phyloP scores from a whole-genome alignment of 2,797 vertebrate species.

The Loriculus beryllinus region DNA sequence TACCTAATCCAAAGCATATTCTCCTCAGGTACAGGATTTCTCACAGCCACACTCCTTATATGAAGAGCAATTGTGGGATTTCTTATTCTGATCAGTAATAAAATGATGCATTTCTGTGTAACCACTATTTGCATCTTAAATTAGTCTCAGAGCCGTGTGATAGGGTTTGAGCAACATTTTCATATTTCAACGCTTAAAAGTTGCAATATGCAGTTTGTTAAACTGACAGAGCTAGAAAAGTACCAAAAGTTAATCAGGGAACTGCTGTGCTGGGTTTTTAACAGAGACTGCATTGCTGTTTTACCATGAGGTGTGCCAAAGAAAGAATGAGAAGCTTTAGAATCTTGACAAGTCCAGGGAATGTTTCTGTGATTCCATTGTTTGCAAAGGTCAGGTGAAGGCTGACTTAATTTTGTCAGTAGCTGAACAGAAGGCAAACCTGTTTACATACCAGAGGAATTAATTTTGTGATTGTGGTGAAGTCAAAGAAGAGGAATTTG shows the following conservation, averaged over 20 bases:
- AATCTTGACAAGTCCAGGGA: neutral
- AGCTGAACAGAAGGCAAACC: constrained; percentile 17
- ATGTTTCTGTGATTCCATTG: neutral
- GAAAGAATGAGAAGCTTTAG: neutral
- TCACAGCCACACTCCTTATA: accelerated
- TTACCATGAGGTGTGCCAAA: neutral
- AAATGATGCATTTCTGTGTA: neutral
- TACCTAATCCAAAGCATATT: neutral
- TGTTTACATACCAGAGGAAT: constrained; percentile 25
- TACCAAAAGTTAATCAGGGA: neutral
- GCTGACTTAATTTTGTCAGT: neutral
- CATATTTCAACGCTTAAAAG: neutral
- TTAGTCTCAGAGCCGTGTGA: neutral
- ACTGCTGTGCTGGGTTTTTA: neutral
- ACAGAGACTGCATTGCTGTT: neutral
- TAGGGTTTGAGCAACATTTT: neutral
- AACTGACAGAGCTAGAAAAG: neutral
- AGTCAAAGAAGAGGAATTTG: constrained; percentile 34
- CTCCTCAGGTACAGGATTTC: neutral
- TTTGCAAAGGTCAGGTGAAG: neutral
- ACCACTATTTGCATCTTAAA: neutral
- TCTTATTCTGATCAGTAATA: neutral
- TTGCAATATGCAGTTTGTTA: neutral
- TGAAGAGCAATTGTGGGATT: neutral
- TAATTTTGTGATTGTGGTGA: neutral